These are phyloP conservation scores for Cerastoderma edule DNA, from an alignment of 2,888 invertebrate species.

Conservation along the genomic window DNA sequence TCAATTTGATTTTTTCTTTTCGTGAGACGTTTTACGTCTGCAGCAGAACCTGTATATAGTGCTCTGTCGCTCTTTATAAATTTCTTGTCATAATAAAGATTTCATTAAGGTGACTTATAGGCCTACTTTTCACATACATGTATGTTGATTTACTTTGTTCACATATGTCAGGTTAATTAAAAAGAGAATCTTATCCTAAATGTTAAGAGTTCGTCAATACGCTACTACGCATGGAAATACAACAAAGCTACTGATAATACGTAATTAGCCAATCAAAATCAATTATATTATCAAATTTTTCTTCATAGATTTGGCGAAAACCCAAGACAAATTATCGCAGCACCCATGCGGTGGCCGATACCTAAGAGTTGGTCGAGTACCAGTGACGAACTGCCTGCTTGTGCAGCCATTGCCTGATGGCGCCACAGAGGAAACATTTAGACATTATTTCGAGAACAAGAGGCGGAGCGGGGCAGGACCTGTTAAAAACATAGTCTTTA, in stretches of 20 bases:
- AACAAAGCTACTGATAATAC: not conserved
- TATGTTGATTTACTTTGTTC: not conserved
- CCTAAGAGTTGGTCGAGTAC: not conserved
- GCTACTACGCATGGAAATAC: not conserved
- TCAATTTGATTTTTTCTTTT: too few species aligned
- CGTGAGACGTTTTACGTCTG: too few species aligned
- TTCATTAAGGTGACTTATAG: too few species aligned
- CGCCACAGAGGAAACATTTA: slow-evolving; percentile 40
- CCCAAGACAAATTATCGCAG: not conserved
- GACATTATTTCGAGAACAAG: slow-evolving; percentile 54
- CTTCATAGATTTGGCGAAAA: not conserved
- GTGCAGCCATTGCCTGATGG: slow-evolving; percentile 34
- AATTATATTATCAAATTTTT: not conserved
- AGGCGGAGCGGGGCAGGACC: slow-evolving; percentile 48
- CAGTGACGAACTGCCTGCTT: slow-evolving; percentile 34
- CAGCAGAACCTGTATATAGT: too few species aligned
- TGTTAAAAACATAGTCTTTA: slow-evolving; percentile 31
- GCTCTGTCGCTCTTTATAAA: too few species aligned
- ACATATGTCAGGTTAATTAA: not conserved
- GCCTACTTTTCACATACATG: too few species aligned
- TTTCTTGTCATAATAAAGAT: too few species aligned
- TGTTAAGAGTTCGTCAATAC: not conserved
- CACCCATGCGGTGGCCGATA: not conserved
- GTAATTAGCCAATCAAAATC: not conserved
- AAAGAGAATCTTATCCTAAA: too few species aligned